Evolutionary conservation across 2,797 vertebrate species (phyloP), one percentile per base, ranked within the genome.

Genomic region (Rhabdomys pumilio): DNA sequence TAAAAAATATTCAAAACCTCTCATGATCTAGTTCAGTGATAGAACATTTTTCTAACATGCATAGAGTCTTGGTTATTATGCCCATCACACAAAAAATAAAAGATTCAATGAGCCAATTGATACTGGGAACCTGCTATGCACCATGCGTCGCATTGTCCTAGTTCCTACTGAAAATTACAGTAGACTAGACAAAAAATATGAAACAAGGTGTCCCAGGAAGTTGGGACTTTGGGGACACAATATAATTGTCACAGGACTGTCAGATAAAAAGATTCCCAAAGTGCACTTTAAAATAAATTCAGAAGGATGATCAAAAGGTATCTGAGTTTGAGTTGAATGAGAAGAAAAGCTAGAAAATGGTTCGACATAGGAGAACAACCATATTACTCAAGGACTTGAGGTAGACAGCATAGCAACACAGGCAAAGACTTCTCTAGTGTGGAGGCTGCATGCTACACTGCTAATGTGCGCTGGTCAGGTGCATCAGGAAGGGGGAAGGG

Each of bases 241-340:
- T 57, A 59, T 57, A 81, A 41, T 91, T 31, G 81, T 29, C 34
- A 90, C 17, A 91, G n/a, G 12, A 29, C 20, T 89, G 26, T 77
- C 44, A 63, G 67, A 91, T 41, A 90, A 83, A 19, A 20, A 67
- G 24, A 69, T 34, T 41, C 14, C 29, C 29, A 65, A 79, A 79
- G 17, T 79, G 29, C 76, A 2, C 26, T 91, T 90, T 34, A 47
- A 92, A 95, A 86, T 82, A 90, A 94, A 89, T 61, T 94, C 41
- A 85, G 41, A 95, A 94, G 59, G 44, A 73, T 89, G 65, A 72
- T 65, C 61, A 90, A 81, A 55, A 91, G 65, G 44, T 84, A 81
- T 31, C 44, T 88, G 92, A 85, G 77, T 72, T 31, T 20, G 34
- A 26, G 31, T 15, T 72, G 10, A 26, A 22, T 63, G n/a, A 19